Evolutionary conservation across 1,140 invertebrate genomes (phyloP), one percentile per base, ranked within the genome.

Genomic region (Ostrea edulis): DNA sequence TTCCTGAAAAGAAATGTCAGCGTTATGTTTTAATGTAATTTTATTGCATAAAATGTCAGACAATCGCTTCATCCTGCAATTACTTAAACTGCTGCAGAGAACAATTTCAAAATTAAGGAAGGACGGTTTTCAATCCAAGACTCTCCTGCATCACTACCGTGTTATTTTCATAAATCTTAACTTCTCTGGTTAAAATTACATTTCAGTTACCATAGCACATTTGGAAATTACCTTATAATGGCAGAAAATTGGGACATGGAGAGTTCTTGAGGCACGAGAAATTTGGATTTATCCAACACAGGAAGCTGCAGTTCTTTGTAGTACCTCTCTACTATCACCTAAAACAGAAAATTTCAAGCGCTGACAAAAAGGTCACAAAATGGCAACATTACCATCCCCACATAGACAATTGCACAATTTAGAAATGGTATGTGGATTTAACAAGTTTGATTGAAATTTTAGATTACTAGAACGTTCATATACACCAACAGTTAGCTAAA

Each of bases 191-290:
- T 44, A 44, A 2, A 44, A 44, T 44, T 1, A 44, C 35, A 44
- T 2, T 1, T 44, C 1, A 44, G 35, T 44, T 5, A 44, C 35
- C 35, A 44, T 44, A 44, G 5, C 35, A 44, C 35, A 44, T 2
- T 44, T 44, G 35, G 35, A 44, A 2, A 44, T 1, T 93, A 96
- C 96, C 96, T 95, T 81, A 97, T 96, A 54, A 97, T 96, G 89
- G 96, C 96, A 84, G 96, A 95, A 86, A 97, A 95, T 93, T 97
- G 96, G 88, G 96, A 96, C 92, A 97, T 95, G n/a, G 96, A 95
- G 3, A 97, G 95, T 91, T 97, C 96, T 93, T 96, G 96, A 58
- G 96, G 96, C 51, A 97, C 96, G 84, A 97, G 93, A 93, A 96
- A 97, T 94, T 97, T 97, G 86, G 96, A 96, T 93, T 96, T 96